phyloP scores from a whole-genome alignment of 2,888 invertebrate genomes.

The Teleiodes luculella region DNA sequence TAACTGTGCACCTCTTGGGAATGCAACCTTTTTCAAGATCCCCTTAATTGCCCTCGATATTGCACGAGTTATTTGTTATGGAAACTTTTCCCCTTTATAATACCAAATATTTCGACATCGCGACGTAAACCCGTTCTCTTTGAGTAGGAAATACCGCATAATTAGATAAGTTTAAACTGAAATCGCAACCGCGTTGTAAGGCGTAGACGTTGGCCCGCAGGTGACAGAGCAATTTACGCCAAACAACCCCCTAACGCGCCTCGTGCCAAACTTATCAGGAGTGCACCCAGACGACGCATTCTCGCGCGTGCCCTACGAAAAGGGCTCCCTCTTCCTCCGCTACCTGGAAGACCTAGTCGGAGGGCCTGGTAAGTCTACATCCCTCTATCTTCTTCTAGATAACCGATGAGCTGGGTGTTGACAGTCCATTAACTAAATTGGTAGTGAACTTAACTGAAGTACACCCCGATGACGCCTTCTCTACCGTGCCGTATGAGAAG shows the following conservation, averaged over 20 bases:
- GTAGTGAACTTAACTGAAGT: slow-evolving; percentile 86
- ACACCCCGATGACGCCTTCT: slow-evolving; percentile 96
- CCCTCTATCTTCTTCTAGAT: slow-evolving; percentile 44
- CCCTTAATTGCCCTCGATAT: no score
- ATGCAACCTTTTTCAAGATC: no score
- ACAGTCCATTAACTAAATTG: slow-evolving; percentile 84
- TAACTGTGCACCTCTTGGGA: no score
- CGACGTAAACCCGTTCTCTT: no score
- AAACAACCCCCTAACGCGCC: slow-evolving; percentile 77
- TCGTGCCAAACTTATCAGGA: slow-evolving; percentile 86
- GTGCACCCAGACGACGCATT: slow-evolving; percentile 94
- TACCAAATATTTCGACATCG: no score
- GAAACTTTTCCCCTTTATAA: no score
- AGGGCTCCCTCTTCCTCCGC: slow-evolving; percentile 89
- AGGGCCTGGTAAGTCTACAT: not conserved
- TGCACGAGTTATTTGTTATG: no score
- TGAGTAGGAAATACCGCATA: no score
- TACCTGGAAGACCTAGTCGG: slow-evolving; percentile 85
- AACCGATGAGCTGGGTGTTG: slow-evolving; percentile 75
- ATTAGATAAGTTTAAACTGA: no score
- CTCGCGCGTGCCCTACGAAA: slow-evolving; percentile 91
- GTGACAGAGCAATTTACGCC: slow-evolving; percentile 56
- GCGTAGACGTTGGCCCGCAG: not conserved
- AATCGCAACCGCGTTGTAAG: no score
- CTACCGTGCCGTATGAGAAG: slow-evolving; percentile 71